These are phyloP conservation scores for Platygyra sinensis DNA, from an alignment of 64 coral and sea anemone species.

Conservation along the genomic window DNA sequence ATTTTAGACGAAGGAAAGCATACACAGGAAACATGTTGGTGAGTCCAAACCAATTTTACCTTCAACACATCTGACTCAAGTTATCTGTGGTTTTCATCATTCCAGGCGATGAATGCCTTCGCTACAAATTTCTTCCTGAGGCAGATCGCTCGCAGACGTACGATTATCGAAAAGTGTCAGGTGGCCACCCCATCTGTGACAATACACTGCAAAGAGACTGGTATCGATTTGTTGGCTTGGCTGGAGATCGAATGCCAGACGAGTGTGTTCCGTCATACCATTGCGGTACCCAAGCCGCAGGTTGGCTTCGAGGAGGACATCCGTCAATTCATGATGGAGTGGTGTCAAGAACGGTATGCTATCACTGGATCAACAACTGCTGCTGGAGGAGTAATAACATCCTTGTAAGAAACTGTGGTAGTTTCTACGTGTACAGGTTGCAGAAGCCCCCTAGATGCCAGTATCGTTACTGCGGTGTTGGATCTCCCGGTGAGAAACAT, in stretches of 20 bases:
- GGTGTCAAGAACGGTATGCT: not conserved
- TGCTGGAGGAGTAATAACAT: not conserved
- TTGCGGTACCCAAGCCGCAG: not conserved
- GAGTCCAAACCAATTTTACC: too few relatives aligned
- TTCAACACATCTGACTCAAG: too few relatives aligned
- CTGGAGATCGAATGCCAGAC: not conserved
- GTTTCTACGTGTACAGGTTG: constrained; percentile 2
- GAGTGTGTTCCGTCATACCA: not conserved
- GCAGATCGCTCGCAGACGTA: too few relatives aligned
- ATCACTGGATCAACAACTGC: not conserved
- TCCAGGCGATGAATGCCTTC: too few relatives aligned
- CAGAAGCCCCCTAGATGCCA: not conserved
- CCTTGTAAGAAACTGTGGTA: not conserved
- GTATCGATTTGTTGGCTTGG: not conserved
- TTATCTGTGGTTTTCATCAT: too few relatives aligned
- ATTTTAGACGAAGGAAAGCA: too few relatives aligned
- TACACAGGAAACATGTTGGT: too few relatives aligned
- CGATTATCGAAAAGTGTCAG: too few relatives aligned
- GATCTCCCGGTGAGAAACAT: too few relatives aligned
- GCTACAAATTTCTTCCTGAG: too few relatives aligned
- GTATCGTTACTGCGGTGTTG: not conserved
- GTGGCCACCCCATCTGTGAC: too few relatives aligned
- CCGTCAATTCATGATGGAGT: not conserved
- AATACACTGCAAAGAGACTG: not conserved
- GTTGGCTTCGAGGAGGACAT: not conserved